Evolutionary conservation across 2,888 invertebrate species (phyloP), one percentile per base, ranked within the genome.

Genomic region (Calameuta filiformis): DNA sequence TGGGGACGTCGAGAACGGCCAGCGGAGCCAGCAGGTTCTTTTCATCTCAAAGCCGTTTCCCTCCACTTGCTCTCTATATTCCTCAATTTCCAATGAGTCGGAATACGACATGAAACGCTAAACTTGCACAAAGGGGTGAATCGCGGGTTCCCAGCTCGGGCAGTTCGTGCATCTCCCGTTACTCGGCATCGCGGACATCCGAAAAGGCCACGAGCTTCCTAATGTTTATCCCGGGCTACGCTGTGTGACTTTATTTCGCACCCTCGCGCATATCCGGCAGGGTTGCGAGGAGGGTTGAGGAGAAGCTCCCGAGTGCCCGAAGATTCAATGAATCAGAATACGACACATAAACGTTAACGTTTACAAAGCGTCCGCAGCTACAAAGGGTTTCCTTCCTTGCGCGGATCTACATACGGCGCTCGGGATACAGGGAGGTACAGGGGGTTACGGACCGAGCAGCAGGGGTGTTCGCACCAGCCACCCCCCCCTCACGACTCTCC

Each of bases 61-160:
- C 89, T 88, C 89, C 83, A 83, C 84, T 86, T 80, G 79, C 81
- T 84, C 84, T 87, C 85, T 86, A 81, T 86, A 88, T 88, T 89
- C 89, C 89, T 90, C 90, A 91, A 90, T 91, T 91, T 91, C 89
- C 91, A 91, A 91, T 91, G 91, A 91, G 89, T 91, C 87, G 91
- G 90, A 91, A 91, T 91, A 90, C 88, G 90, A 90, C 90, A 89
- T 90, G 89, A 91, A 91, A 90, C 90, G 90, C 88, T 89, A 88
- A 90, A 90, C 88, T 86, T 87, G 84, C 89, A 90, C 91, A 90
- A 91, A 91, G 91, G 87, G 87, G 87, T 23, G 56, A 23, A 23
- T 56, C 56, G 56, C 56, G 56, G 23, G 12, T 71, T 31, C 71
- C 23, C 35, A 3, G 35, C 33, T 33, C 33, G 3, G 33, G 33